Evolutionary conservation across 2,797 vertebrate genomes (phyloP).

Genomic region (Pangasius djambal): DNA sequence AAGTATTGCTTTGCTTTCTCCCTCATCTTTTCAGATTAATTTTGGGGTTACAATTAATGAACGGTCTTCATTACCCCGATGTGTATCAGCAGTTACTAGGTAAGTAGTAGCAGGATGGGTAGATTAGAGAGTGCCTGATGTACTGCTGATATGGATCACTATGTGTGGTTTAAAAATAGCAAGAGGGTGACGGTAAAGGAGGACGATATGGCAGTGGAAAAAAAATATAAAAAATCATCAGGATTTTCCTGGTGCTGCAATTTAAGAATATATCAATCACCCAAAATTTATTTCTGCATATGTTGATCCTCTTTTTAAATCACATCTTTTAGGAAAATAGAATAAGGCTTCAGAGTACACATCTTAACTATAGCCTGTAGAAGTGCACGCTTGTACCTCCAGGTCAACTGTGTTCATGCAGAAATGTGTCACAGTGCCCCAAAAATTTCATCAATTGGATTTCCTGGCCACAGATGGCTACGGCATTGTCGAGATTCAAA

Average conservation of each 20-base stretch:
- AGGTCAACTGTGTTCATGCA: neutral
- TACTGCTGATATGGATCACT: neutral
- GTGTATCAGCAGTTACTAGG: neutral
- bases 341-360: neutral
- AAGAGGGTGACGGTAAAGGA: neutral
- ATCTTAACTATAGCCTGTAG: neutral
- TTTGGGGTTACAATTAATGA: neutral
- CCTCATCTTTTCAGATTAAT: neutral
- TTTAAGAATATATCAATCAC: neutral
- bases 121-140: neutral
- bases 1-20: neutral
- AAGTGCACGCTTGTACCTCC: neutral
- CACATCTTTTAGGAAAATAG: neutral
- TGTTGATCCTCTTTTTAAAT: neutral
- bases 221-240: neutral
- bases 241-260: neutral
- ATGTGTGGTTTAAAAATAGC: neutral
- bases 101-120: neutral
- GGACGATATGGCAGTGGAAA: neutral
- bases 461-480: neutral
- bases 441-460: neutral
- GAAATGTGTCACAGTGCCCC: neutral
- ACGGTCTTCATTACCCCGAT: neutral
- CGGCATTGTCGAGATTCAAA: neutral
- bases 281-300: neutral